Percentiles rank a stretch among this genome's conserved stretches.
These are phyloP conservation scores for Bemisia tabaci DNA, from an alignment of 1,140 invertebrate species.

Conservation along the genomic window DNA sequence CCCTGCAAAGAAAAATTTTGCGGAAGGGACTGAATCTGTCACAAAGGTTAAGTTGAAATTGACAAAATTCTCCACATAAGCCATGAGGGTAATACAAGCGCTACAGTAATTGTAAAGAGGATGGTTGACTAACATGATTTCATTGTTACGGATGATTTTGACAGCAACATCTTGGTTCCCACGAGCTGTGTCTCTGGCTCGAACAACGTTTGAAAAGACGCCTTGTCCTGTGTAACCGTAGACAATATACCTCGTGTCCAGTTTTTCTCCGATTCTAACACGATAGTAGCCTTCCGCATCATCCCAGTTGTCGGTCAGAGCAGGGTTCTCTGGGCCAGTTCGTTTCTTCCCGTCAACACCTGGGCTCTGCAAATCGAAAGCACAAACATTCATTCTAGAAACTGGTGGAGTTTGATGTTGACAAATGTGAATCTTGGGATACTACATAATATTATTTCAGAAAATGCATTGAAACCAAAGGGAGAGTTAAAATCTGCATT, in stretches of 20 bases:
- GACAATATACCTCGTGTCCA: conserved; percentile 82
- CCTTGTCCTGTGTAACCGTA: conserved; percentile 98
- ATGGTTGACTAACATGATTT: conserved; percentile 97
- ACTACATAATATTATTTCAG: no score
- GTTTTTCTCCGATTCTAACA: conserved; percentile 86
- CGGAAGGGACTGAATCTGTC: no score
- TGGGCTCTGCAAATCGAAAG: conserved; percentile 60
- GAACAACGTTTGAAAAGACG: conserved; percentile 95
- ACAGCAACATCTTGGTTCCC: conserved; percentile 88
- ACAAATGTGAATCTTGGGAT: no score
- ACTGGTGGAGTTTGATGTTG: no score
- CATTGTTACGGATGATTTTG: conserved; percentile 99
- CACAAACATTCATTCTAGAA: conserved; percentile 26
- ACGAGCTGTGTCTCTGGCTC: conserved; percentile 77
- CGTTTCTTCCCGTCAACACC: conserved; percentile 50
- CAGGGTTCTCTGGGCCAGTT: conserved; percentile 68
- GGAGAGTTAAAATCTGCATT: no score
- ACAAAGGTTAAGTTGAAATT: no score
- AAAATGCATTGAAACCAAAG: no score
- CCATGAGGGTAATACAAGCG: no score
- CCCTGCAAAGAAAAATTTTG: no score
- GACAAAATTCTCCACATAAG: no score
- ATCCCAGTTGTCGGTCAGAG: conserved; percentile 97
- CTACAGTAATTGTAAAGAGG: no score
- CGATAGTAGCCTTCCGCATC: conserved; percentile 98